Evolutionary conservation across 2,113 vertebrate genomes (phyloP).

Genomic region (Aspidoscelis tigris): DNA sequence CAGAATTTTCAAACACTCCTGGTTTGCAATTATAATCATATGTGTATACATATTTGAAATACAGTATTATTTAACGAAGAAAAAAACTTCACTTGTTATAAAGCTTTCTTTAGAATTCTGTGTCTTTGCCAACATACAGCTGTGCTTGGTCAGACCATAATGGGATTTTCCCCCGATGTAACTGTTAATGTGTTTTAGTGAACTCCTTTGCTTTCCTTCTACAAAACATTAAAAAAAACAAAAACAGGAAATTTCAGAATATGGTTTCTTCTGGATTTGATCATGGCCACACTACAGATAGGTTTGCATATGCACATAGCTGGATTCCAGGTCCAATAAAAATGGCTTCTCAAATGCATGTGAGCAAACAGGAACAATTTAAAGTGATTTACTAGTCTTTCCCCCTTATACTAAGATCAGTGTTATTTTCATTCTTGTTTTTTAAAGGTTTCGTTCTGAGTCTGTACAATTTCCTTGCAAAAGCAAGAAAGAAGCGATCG

Average conservation of each 20-base stretch:
- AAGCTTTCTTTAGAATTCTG: constrained; percentile 3
- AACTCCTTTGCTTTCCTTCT: neutral
- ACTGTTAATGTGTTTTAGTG: neutral
- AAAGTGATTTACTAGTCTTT: neutral
- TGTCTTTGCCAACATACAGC: too few species aligned
- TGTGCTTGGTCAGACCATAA: neutral
- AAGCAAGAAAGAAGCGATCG: neutral
- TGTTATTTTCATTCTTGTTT: neutral
- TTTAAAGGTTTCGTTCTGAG: neutral
- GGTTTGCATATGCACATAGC: neutral
- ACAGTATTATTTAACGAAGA: too few species aligned
- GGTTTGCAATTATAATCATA: neutral
- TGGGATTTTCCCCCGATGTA: neutral
- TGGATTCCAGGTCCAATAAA: neutral
- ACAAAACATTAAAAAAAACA: neutral
- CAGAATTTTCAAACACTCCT: neutral
- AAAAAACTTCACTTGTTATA: too few species aligned
- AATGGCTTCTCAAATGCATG: neutral
- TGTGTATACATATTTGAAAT: neutral
- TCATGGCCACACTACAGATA: neutral
- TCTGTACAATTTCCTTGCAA: neutral
- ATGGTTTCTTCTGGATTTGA: neutral
- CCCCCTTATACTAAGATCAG: neutral
- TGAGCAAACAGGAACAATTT: neutral
- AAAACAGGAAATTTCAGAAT: neutral